A percentile compares a stretch with the other conserved stretches of the same genome.
Evolutionary conservation across 2,113 vertebrate species (phyloP).

Genomic region (Mustelus asterias): DNA sequence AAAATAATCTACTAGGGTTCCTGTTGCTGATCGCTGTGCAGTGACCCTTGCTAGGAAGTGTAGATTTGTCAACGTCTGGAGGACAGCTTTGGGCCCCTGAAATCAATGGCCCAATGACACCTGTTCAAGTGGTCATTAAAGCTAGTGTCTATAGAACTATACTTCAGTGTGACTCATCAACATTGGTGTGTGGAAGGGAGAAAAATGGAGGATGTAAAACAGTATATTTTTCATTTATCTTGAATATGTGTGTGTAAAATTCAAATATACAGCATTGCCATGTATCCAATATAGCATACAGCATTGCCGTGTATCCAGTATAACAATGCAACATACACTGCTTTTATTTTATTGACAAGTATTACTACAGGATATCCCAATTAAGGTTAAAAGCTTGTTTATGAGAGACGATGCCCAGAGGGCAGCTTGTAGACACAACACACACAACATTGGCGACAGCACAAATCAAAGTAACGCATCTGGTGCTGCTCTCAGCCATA

Average conservation of each 20-base stretch:
- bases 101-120: background rate
- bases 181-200: background rate
- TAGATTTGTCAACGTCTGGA: constrained; percentile 1
- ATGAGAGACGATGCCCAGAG: background rate
- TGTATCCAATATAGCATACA: background rate
- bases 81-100: background rate
- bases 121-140: background rate
- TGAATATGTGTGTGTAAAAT: background rate
- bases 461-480: background rate
- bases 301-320: background rate
- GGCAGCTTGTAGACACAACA: constrained; percentile 29
- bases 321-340: background rate
- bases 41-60: constrained; percentile 12
- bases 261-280: background rate
- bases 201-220: background rate
- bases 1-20: constrained; percentile 26
- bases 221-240: background rate
- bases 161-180: background rate
- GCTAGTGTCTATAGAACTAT: background rate
- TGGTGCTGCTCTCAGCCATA: background rate
- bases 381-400: constrained; percentile 29
- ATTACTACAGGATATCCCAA: constrained; percentile 22
- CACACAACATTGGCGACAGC: background rate
- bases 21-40: background rate
- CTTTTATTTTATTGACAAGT: background rate